Evolutionary conservation across 2,113 vertebrate species (phyloP).

Genomic region (Colius striatus): DNA sequence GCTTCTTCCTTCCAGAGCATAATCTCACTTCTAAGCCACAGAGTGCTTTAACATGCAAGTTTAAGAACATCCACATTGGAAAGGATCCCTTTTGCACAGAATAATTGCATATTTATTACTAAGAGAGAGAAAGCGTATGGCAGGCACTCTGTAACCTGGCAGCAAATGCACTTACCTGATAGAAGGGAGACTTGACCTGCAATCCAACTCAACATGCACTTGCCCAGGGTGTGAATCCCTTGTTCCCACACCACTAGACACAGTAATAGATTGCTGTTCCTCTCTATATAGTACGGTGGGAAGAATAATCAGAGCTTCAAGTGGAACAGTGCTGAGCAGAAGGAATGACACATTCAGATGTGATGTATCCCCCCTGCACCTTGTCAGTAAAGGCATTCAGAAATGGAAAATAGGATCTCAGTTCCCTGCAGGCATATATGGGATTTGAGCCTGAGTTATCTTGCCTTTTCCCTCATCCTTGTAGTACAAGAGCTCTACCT

Average conservation of each 20-base stretch:
- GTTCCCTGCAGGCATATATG: neutral
- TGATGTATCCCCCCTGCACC: neutral
- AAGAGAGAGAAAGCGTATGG: neutral
- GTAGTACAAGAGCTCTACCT: neutral
- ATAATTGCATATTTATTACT: neutral
- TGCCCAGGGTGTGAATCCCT: neutral
- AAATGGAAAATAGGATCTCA: neutral
- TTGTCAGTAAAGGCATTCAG: neutral
- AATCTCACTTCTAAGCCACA: neutral
- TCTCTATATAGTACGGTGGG: neutral
- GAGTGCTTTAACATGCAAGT: neutral
- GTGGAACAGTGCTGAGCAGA: neutral
- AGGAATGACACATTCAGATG: neutral
- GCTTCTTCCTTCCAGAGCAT: neutral
- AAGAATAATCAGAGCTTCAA: slow-evolving; percentile 13
- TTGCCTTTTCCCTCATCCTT: neutral
- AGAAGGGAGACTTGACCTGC: neutral
- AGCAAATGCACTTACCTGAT: slow-evolving; percentile 23
- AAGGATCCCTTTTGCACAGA: neutral
- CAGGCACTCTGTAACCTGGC: neutral
- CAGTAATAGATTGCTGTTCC: neutral
- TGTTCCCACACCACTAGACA: neutral
- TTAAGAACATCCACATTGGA: neutral
- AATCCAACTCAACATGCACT: neutral
- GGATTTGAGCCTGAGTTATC: neutral